Percentiles rank a stretch among this genome's conserved stretches.
These are phyloP conservation scores for Labeo catla DNA, from an alignment of 2,113 vertebrate species.

Conservation along the genomic window DNA sequence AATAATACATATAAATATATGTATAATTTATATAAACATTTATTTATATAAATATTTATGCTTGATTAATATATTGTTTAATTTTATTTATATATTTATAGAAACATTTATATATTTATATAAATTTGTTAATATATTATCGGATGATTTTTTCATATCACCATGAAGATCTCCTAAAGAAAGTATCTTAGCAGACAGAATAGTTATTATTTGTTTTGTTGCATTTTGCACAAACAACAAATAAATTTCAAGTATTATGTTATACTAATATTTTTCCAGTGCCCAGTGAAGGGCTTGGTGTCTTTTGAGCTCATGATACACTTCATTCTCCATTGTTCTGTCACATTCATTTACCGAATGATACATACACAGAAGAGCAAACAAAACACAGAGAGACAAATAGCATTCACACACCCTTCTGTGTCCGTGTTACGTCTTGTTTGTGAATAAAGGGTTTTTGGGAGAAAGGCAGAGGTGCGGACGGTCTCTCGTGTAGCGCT, in stretches of 20 bases:
- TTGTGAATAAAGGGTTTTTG: conserved; percentile 43
- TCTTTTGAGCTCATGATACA: not conserved
- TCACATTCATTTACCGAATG: conserved; percentile 7
- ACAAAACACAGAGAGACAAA: conserved; percentile 21
- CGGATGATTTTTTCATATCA: no score
- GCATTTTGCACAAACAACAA: not conserved
- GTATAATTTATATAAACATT: not conserved
- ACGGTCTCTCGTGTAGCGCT: conserved; percentile 54
- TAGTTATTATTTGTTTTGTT: not conserved
- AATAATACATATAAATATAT: not conserved
- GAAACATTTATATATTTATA: no score
- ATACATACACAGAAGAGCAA: conserved; percentile 12
- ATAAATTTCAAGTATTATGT: not conserved
- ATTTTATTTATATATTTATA: conserved; percentile 7
- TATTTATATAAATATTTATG: not conserved
- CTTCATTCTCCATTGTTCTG: not conserved
- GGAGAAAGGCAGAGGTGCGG: conserved; percentile 31
- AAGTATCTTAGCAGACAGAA: not conserved
- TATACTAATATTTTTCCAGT: not conserved
- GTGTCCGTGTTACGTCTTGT: conserved; percentile 58
- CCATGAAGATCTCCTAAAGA: not conserved
- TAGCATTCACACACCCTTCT: not conserved
- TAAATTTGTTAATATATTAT: no score
- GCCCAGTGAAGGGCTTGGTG: not conserved
- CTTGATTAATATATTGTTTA: no score